phyloP scores from a whole-genome alignment of 1,140 invertebrate species.

The Cydia pomonella region DNA sequence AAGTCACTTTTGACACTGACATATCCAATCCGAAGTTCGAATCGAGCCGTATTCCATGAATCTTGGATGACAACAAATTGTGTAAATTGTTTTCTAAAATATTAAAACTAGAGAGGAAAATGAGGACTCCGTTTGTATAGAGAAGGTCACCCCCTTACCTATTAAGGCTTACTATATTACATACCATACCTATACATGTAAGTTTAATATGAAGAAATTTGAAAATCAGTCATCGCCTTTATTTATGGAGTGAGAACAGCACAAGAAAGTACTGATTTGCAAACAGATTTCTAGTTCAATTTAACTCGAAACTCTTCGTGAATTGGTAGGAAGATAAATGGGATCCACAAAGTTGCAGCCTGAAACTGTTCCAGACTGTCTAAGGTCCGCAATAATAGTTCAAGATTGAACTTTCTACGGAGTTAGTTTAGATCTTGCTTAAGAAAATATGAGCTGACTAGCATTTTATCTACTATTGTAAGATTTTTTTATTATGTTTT shows the following conservation, averaged over 20 bases:
- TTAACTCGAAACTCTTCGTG: constrained; percentile 24
- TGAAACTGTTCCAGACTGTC: background rate
- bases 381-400: constrained; percentile 16
- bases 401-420: background rate
- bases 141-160: too few species aligned
- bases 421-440: background rate
- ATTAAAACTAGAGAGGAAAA: too few species aligned
- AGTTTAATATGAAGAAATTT: background rate
- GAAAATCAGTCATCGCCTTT: background rate
- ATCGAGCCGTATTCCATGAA: too few species aligned
- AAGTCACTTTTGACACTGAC: too few species aligned
- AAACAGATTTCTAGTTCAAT: constrained; percentile 28
- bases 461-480: background rate
- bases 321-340: constrained; percentile 25
- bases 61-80: too few species aligned
- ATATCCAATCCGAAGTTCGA: too few species aligned
- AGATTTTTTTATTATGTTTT: background rate
- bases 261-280: constrained; percentile 2
- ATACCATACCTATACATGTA: background rate
- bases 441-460: background rate
- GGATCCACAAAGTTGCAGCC: constrained; percentile 17
- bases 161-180: too few species aligned
- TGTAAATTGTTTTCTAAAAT: too few species aligned
- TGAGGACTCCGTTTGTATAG: too few species aligned
- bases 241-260: background rate